A percentile compares a stretch with the other conserved stretches of the same genome.
phyloP scores from a whole-genome alignment of 2,797 vertebrate species.

The Sylvilagus floridanus region DNA sequence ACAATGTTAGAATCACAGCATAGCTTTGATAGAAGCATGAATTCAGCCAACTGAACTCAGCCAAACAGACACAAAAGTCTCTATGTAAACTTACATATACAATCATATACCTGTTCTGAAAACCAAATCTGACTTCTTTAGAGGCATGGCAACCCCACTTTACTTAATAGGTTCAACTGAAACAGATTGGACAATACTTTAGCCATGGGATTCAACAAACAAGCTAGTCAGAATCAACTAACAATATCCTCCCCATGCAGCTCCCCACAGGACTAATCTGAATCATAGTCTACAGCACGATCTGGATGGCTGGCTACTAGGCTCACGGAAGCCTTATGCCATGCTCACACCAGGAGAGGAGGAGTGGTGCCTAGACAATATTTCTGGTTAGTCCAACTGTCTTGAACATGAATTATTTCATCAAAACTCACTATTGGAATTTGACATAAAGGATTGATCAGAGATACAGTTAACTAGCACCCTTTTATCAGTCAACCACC shows the following conservation, averaged over 20 bases:
- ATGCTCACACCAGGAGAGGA: neutral
- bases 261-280: neutral
- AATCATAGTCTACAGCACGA: neutral
- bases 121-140: neutral
- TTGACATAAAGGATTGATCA: neutral
- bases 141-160: rapidly evolving
- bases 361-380: rapidly evolving
- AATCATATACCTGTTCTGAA: neutral
- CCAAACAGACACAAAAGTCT: neutral
- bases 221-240: neutral
- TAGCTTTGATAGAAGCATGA: neutral
- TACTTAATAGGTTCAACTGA: neutral
- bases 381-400: neutral
- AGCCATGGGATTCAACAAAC: neutral
- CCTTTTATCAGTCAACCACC: neutral
- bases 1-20: neutral
- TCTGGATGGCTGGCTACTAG: neutral
- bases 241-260: neutral
- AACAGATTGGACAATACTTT: neutral
- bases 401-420: neutral
- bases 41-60: neutral
- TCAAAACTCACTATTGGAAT: neutral
- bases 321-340: neutral
- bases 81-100: neutral
- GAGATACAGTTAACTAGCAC: neutral